phyloP scores from a whole-genome alignment of 2,888 invertebrate genomes.

The Papilio elwesi region DNA sequence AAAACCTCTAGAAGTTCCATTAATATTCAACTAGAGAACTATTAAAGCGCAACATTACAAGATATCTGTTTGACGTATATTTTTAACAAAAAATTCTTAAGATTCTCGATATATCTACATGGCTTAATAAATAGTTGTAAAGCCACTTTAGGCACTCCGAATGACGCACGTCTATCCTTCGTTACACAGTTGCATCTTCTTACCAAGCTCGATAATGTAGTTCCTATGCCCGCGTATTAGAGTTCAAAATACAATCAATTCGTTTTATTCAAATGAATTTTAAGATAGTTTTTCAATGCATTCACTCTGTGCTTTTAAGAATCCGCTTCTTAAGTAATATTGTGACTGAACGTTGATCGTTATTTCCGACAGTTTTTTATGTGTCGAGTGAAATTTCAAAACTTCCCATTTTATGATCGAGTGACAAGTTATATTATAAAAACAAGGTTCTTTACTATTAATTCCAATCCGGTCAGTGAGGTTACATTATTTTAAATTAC shows the following conservation, averaged over 20 bases:
- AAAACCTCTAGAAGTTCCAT: conserved; percentile 33
- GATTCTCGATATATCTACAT: conserved; percentile 54
- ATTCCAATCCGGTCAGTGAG: not conserved
- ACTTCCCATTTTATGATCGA: conserved; percentile 27
- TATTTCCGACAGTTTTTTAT: conserved; percentile 36
- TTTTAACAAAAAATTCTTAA: conserved; percentile 46
- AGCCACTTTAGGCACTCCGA: conserved; percentile 50
- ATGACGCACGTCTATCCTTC: conserved; percentile 45
- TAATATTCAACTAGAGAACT: conserved; percentile 33
- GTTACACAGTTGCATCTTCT: conserved; percentile 38
- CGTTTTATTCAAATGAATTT: conserved; percentile 14
- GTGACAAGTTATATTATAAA: conserved; percentile 10
- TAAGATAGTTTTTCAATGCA: conserved; percentile 25
- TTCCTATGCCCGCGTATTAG: not conserved
- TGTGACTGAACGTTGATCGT: conserved; percentile 32
- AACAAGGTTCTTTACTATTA: conserved; percentile 1
- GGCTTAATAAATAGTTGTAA: conserved; percentile 56
- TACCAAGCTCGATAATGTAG: conserved; percentile 7
- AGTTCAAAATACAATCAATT: conserved; percentile 17
- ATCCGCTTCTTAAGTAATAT: conserved; percentile 38
- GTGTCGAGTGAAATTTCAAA: conserved; percentile 26
- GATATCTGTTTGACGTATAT: conserved; percentile 20
- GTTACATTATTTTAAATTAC: not conserved
- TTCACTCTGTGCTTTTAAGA: conserved; percentile 38
- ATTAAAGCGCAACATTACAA: conserved; percentile 26